A percentile compares a stretch with the other conserved stretches of the same genome.
phyloP scores from a whole-genome alignment of 2,113 vertebrate genomes.

The Xiphorhynchus elegans region DNA sequence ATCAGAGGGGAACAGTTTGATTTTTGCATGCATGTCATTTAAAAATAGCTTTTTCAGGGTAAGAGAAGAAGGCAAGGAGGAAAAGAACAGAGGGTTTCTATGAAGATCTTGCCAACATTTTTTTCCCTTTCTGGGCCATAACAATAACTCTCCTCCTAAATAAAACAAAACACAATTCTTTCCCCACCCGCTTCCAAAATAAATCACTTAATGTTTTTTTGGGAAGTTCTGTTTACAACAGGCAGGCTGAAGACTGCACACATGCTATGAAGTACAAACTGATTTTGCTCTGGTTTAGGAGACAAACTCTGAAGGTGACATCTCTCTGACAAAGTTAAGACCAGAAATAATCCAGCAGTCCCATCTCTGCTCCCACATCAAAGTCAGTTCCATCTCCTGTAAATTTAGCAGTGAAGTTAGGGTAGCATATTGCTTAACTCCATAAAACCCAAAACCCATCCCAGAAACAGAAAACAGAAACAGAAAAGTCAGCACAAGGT shows the following conservation, averaged over 20 bases:
- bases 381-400: background rate
- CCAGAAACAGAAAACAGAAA: background rate
- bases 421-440: background rate
- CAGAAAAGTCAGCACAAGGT: background rate
- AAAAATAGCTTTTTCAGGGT: background rate
- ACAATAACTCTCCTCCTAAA: background rate
- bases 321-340: background rate
- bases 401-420: background rate
- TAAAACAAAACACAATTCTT: background rate
- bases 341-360: background rate
- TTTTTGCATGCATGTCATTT: background rate
- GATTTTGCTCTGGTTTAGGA: background rate
- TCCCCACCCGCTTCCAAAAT: background rate
- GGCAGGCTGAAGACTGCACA: background rate
- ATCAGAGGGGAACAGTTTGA: background rate
- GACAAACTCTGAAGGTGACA: background rate
- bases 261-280: background rate
- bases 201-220: background rate
- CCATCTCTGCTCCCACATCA: background rate
- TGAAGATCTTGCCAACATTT: background rate
- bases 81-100: background rate
- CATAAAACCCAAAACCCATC: background rate
- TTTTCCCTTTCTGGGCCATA: background rate
- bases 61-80: background rate
- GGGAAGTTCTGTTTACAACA: background rate